Evolutionary conservation across 2,888 invertebrate genomes (phyloP).

Genomic region (Ectemnius lituratus): DNA sequence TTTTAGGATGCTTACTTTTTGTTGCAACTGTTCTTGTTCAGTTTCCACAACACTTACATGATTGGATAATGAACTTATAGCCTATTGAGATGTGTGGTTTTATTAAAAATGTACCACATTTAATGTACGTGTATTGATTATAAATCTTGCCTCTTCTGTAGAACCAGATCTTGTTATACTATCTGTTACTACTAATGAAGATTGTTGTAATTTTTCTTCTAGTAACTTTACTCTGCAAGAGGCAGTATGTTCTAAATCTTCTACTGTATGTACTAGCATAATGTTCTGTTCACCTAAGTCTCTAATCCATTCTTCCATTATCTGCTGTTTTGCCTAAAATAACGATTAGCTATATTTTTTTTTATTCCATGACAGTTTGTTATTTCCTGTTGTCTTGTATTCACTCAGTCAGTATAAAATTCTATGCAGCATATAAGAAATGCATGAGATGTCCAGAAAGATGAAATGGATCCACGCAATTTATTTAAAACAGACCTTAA

Average conservation of each 20-base stretch:
- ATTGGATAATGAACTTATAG: slow-evolving; percentile 64
- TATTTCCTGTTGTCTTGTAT: too few relatives aligned
- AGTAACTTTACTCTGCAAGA: slow-evolving; percentile 80
- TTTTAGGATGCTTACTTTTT: slow-evolving; percentile 78
- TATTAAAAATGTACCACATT: not conserved
- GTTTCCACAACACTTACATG: slow-evolving; percentile 64
- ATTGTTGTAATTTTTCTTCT: slow-evolving; percentile 79
- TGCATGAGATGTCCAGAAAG: too few relatives aligned
- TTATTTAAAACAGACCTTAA: too few relatives aligned
- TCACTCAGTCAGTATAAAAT: too few relatives aligned
- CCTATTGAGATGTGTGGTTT: slow-evolving; percentile 50
- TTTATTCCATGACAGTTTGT: not conserved
- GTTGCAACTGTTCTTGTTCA: slow-evolving; percentile 74
- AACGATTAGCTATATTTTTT: slow-evolving; percentile 5
- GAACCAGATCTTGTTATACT: slow-evolving; percentile 66
- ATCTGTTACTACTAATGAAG: slow-evolving; percentile 73
- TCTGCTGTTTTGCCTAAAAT: slow-evolving; percentile 82
- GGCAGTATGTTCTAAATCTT: slow-evolving; percentile 84
- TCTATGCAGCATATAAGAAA: too few relatives aligned
- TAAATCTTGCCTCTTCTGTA: slow-evolving; percentile 63
- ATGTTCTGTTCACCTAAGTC: slow-evolving; percentile 85
- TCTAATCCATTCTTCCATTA: slow-evolving; percentile 83
- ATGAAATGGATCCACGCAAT: too few relatives aligned
- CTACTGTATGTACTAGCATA: slow-evolving; percentile 83
- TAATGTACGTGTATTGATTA: not conserved